phyloP scores from a whole-genome alignment of 2,797 vertebrate genomes.

The Hyperoplus lanceolatus region DNA sequence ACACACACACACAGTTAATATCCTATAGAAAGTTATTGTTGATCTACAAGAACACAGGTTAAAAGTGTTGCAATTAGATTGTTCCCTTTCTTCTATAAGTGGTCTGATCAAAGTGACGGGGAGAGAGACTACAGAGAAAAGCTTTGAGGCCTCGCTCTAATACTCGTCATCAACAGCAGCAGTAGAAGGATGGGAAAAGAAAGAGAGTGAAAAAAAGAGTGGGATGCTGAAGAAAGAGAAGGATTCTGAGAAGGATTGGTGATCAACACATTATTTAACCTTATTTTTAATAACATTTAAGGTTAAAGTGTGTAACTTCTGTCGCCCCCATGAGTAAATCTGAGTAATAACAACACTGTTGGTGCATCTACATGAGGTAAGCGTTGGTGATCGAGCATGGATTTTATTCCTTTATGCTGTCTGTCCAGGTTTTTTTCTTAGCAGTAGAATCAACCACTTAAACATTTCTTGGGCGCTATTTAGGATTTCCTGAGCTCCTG shows the following conservation, averaged over 20 bases:
- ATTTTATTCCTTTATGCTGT: too few species aligned
- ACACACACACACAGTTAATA: slow-evolving; percentile 2
- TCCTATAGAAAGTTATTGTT: slow-evolving; percentile 20
- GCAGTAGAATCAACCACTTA: too few species aligned
- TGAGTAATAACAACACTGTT: too few species aligned
- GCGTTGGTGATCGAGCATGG: too few species aligned
- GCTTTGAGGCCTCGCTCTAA: slow-evolving; percentile 24
- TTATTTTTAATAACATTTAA: too few species aligned
- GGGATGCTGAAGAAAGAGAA: background rate
- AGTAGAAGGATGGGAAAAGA: background rate
- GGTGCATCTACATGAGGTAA: too few species aligned
- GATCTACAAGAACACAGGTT: slow-evolving; percentile 36
- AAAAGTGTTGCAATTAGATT: slow-evolving; percentile 45
- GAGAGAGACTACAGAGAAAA: slow-evolving; percentile 29
- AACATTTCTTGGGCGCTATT: too few species aligned
- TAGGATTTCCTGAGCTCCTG: too few species aligned
- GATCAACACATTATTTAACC: too few species aligned
- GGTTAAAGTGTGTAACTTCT: too few species aligned
- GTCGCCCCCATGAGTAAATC: too few species aligned
- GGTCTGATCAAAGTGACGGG: slow-evolving; percentile 5
- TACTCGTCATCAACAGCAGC: background rate
- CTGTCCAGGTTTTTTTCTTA: too few species aligned
- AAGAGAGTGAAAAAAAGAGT: background rate
- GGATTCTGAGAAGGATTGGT: background rate
- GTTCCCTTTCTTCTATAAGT: slow-evolving; percentile 33